Evolutionary conservation across 1,140 invertebrate species (phyloP).

Genomic region (Dryas iulia): DNA sequence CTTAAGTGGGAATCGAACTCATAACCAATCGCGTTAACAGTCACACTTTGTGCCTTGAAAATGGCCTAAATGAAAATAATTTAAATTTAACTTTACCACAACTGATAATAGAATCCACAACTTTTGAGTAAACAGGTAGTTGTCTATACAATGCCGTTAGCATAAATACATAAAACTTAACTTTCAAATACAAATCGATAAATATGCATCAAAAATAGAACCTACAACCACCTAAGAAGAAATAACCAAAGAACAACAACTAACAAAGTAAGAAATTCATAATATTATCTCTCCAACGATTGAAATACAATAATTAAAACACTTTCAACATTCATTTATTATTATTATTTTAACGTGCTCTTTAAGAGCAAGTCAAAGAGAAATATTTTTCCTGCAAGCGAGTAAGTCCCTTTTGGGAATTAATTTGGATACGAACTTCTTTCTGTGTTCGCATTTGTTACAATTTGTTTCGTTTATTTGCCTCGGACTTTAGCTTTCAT

Average conservation of each 20-base stretch:
- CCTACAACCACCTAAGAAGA: neutral
- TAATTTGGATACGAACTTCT: constrained; percentile 15
- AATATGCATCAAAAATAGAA: neutral
- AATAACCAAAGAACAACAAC: too few species aligned
- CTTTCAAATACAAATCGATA: too few species aligned
- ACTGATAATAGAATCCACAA: too few species aligned
- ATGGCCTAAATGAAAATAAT: too few species aligned
- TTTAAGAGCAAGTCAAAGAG: constrained; percentile 3
- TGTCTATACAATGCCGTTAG: too few species aligned
- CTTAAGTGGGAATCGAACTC: too few species aligned
- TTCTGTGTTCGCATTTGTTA: constrained; percentile 15
- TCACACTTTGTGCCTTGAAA: too few species aligned
- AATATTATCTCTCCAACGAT: neutral
- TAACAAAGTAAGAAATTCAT: too few species aligned
- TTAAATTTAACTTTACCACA: too few species aligned
- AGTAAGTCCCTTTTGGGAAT: constrained; percentile 12
- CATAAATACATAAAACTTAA: too few species aligned
- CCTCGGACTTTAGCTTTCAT: constrained; percentile 11
- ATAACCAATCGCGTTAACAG: too few species aligned
- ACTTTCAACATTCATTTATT: neutral
- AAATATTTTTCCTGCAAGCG: constrained; percentile 4
- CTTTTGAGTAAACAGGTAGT: too few species aligned
- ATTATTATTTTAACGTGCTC: neutral
- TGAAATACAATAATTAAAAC: neutral
- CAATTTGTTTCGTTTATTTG: constrained; percentile 20